These are phyloP conservation scores for Ophion slaviceki DNA, from an alignment of 2,888 invertebrate species.

Conservation along the genomic window DNA sequence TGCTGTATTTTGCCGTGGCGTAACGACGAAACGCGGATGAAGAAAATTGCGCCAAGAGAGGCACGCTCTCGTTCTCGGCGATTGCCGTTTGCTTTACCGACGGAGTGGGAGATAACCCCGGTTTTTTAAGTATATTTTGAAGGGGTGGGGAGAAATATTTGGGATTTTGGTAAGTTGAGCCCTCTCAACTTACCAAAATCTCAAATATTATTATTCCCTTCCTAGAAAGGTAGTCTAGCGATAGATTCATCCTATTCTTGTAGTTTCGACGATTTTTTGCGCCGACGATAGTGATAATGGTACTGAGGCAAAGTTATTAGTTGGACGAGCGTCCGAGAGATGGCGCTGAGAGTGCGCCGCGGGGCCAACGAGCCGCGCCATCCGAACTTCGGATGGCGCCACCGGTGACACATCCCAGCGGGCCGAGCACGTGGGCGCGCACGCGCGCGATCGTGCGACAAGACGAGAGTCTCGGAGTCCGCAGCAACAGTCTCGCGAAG, in stretches of 20 bases:
- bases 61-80: neutral
- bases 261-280: no score
- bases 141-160: no score
- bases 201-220: no score
- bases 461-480: conserved; percentile 8
- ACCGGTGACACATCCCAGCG: neutral
- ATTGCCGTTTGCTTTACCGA: neutral
- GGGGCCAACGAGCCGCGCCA: neutral
- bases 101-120: neutral
- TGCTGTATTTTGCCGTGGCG: neutral
- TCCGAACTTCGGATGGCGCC: neutral
- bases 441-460: conserved; percentile 3
- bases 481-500: conserved; percentile 14
- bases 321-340: neutral
- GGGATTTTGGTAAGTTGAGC: no score
- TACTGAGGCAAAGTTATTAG: no score
- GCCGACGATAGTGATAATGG: no score
- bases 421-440: conserved; percentile 5
- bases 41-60: neutral
- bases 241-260: no score
- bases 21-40: conserved; percentile 7
- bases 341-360: neutral
- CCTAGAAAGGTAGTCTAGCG: no score
- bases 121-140: no score
- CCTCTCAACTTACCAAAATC: no score